Conservation (phyloP, 2,113 vertebrate species). For the Nansenia antarctica region DNA sequence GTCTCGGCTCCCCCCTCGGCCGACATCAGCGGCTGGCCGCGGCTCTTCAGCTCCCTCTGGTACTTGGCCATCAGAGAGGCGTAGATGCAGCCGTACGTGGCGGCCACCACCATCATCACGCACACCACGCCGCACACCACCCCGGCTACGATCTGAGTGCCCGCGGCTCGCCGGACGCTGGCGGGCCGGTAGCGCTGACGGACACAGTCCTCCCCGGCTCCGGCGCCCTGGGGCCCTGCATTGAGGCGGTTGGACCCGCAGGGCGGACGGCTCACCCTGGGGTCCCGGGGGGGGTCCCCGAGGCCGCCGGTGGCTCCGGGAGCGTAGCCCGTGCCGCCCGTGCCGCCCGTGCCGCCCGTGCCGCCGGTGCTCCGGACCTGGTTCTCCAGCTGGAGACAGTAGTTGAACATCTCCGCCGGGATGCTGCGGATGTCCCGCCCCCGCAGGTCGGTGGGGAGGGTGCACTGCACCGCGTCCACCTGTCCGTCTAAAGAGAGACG, state of each 20-base stretch:
- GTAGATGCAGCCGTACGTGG: conserved; percentile 91
- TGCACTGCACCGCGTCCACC: conserved; percentile 88
- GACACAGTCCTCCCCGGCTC: conserved; percentile 57
- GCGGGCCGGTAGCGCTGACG: conserved; percentile 84
- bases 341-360: conserved; percentile 69
- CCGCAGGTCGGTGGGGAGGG: conserved; percentile 84
- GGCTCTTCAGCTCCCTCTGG: conserved; percentile 85
- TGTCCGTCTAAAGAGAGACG: conserved; percentile 79
- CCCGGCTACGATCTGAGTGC: conserved; percentile 89
- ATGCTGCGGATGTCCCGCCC: conserved; percentile 88
- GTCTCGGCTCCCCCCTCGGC: conserved; percentile 68
- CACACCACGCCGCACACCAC: conserved; percentile 93
- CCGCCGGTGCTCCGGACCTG: conserved; percentile 56
- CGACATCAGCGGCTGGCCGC: conserved; percentile 84
- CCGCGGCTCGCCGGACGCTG: conserved; percentile 89
- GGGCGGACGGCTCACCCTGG: conserved; percentile 61
- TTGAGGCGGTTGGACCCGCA: conserved; percentile 37
- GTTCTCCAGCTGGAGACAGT: conserved; percentile 83
- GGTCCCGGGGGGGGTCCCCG: too few species aligned
- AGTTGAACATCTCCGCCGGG: conserved; percentile 93
- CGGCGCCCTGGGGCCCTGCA: not conserved
- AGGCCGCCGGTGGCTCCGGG: too few species aligned
- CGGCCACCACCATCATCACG: conserved; percentile 95
- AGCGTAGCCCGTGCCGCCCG: too few species aligned
- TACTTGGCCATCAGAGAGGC: conserved; percentile 93